These are phyloP conservation scores for Pelmatolapia mariae DNA, from an alignment of 2,113 vertebrate species.

Conservation along the genomic window DNA sequence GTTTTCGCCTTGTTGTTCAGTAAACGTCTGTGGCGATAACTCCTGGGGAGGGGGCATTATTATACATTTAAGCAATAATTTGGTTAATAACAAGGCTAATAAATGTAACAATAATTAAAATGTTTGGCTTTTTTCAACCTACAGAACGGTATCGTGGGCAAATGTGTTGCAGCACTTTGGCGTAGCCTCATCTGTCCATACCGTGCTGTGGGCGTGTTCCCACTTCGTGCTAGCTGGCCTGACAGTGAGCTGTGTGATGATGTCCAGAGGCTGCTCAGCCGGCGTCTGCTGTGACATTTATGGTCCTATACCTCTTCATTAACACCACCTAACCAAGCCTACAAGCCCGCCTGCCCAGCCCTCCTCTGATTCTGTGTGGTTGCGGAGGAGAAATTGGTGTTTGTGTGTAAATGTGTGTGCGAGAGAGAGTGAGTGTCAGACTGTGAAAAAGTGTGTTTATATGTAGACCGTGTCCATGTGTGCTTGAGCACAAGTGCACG, in stretches of 20 bases:
- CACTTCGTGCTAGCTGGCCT: not conserved
- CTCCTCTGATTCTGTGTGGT: slow-evolving; percentile 20
- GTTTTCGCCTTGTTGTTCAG: not conserved
- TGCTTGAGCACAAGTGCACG: not conserved
- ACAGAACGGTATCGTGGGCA: not conserved
- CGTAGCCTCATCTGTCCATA: not conserved
- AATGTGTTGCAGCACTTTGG: not conserved
- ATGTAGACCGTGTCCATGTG: not conserved
- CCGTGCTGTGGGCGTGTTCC: not conserved
- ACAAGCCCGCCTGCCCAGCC: slow-evolving; percentile 47
- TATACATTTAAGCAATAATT: not conserved
- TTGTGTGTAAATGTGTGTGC: slow-evolving; percentile 12
- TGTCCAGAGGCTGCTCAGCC: slow-evolving; percentile 76
- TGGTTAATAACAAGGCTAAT: not conserved
- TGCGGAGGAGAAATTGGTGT: slow-evolving; percentile 21
- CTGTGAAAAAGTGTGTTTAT: not conserved
- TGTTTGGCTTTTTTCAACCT: not conserved
- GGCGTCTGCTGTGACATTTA: slow-evolving; percentile 83
- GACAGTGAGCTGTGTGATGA: slow-evolving; percentile 72
- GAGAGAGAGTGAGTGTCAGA: not conserved
- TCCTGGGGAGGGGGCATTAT: not conserved
- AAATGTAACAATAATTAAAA: not conserved
- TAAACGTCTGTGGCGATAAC: not conserved
- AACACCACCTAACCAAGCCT: slow-evolving; percentile 82
- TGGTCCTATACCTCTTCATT: slow-evolving; percentile 83